These are phyloP conservation scores for Saturnia pavonia DNA, from an alignment of 2,888 invertebrate genomes.

Conservation along the genomic window DNA sequence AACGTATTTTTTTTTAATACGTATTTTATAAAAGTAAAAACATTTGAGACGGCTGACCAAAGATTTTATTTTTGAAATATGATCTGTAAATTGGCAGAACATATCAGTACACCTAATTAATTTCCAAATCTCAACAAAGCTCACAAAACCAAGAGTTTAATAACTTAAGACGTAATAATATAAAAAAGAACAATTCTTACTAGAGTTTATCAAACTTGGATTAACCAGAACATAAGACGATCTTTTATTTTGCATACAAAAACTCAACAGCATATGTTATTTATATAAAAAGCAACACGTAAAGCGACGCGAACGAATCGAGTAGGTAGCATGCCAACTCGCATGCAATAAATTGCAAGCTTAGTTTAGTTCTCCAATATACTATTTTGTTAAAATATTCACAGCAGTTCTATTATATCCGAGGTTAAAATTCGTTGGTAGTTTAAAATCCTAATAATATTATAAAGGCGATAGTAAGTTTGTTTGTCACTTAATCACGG, in stretches of 20 bases:
- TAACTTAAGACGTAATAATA: neutral
- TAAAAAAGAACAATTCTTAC: neutral
- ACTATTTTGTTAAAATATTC: neutral
- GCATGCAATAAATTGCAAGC: constrained; percentile 35
- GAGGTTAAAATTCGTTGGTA: neutral
- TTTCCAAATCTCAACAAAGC: neutral
- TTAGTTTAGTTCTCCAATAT: constrained; percentile 21
- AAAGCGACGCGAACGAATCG: constrained; percentile 27
- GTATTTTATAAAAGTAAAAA: neutral
- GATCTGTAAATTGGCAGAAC: neutral
- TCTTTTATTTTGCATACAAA: constrained; percentile 7
- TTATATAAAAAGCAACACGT: constrained; percentile 26
- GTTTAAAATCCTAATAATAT: too few species aligned
- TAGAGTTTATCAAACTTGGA: constrained; percentile 2
- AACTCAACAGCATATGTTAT: neutral
- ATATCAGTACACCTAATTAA: neutral
- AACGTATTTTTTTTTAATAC: neutral
- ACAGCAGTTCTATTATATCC: neutral
- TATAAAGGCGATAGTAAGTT: too few species aligned
- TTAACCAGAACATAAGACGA: neutral
- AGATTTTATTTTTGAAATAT: neutral
- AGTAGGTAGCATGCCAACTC: constrained; percentile 26
- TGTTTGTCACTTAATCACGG: too few species aligned
- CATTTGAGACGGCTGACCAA: neutral
- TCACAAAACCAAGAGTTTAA: neutral